Conservation (phyloP, 2,113 vertebrate genomes). For the Stictonetta naevosa region DNA sequence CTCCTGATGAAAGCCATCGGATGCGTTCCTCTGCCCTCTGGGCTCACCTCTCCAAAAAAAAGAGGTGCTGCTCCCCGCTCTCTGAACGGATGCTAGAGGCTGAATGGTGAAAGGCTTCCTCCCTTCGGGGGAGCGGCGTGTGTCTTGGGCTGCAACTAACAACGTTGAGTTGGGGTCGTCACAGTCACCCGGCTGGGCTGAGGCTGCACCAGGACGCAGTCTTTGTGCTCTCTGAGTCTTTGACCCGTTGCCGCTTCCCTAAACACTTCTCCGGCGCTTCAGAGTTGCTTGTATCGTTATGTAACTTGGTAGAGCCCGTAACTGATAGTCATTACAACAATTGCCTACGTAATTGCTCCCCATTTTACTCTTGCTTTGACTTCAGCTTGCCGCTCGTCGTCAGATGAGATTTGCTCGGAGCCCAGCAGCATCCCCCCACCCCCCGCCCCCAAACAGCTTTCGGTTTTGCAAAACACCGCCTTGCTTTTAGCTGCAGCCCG, state of each 20-base stretch:
- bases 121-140: not conserved
- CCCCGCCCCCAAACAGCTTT: not conserved
- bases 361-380: not conserved
- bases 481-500: not conserved
- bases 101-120: not conserved
- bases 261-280: not conserved
- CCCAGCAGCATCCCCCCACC: not conserved
- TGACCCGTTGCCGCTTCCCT: not conserved
- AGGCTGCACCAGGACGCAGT: rapidly evolving
- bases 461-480: not conserved
- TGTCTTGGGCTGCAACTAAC: not conserved
- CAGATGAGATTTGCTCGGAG: not conserved
- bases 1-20: not conserved
- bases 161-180: not conserved
- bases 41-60: not conserved
- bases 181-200: not conserved
- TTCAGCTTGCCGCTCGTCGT: not conserved
- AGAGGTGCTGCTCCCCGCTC: not conserved
- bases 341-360: not conserved
- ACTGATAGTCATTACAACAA: constrained; percentile 13
- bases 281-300: not conserved
- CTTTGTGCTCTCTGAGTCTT: not conserved
- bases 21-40: not conserved
- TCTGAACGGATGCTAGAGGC: not conserved
- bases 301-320: not conserved